Percentiles rank a stretch among this genome's conserved stretches.
Evolutionary conservation across 2,888 invertebrate species (phyloP).

Genomic region (Nephrotoma flavescens): DNA sequence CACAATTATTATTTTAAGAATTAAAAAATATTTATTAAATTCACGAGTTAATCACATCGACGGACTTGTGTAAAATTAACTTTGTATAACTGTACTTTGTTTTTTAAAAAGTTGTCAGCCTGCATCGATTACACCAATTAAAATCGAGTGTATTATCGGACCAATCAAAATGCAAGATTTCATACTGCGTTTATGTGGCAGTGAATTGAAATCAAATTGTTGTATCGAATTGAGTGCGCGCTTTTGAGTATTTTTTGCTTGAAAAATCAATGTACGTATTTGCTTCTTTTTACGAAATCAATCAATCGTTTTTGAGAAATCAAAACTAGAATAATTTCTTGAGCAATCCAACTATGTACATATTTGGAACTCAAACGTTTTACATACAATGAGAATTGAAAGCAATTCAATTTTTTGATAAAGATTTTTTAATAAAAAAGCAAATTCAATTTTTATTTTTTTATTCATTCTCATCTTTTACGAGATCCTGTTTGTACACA

Average conservation of each 20-base stretch:
- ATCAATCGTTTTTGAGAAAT: too few species aligned
- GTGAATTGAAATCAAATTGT: too few species aligned
- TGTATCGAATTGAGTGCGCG: too few species aligned
- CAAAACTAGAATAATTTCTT: too few species aligned
- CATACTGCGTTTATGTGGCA: not conserved
- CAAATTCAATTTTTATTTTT: not conserved
- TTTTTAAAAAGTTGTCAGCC: not conserved
- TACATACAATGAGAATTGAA: too few species aligned
- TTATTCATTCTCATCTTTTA: not conserved
- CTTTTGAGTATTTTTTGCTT: too few species aligned
- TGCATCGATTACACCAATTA: not conserved
- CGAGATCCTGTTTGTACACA: constrained; percentile 72
- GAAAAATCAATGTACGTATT: too few species aligned
- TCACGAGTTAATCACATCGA: too few species aligned
- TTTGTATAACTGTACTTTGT: not conserved
- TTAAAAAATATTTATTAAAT: too few species aligned
- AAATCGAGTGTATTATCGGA: not conserved
- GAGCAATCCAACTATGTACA: too few species aligned
- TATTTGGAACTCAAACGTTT: too few species aligned
- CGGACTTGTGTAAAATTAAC: not conserved
- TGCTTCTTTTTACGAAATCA: too few species aligned
- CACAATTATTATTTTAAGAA: not conserved
- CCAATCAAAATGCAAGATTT: not conserved
- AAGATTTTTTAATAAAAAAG: not conserved
- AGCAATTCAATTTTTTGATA: not conserved